These are phyloP conservation scores for Galeruca laticollis DNA, from an alignment of 2,888 invertebrate genomes.

Conservation along the genomic window DNA sequence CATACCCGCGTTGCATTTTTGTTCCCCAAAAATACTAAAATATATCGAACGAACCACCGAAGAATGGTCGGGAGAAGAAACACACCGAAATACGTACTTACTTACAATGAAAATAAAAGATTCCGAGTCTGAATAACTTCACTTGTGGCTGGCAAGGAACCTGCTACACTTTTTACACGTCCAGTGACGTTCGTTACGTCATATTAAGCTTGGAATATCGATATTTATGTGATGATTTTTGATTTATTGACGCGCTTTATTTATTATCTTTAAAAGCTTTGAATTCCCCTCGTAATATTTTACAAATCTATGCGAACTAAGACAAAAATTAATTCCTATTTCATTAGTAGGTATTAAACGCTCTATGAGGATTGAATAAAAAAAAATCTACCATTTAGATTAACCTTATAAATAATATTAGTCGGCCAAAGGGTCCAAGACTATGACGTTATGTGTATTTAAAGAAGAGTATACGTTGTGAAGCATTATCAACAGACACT, in stretches of 20 bases:
- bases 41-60: background rate
- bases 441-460: too few relatives aligned
- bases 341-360: too few relatives aligned
- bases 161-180: constrained; percentile 28
- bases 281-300: too few relatives aligned
- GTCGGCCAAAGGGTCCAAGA: too few relatives aligned
- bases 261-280: too few relatives aligned
- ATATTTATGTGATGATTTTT: background rate
- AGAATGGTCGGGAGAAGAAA: background rate
- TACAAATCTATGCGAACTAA: too few relatives aligned
- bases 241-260: background rate
- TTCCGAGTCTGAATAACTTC: constrained; percentile 29
- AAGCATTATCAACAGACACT: too few relatives aligned
- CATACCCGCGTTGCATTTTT: constrained; percentile 16
- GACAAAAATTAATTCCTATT: too few relatives aligned
- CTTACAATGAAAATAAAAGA: constrained; percentile 33
- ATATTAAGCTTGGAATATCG: background rate
- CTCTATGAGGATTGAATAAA: too few relatives aligned
- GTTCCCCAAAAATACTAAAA: constrained; percentile 25
- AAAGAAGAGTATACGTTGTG: too few relatives aligned
- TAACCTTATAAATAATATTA: too few relatives aligned
- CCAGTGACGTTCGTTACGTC: constrained; percentile 19
- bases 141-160: constrained; percentile 28
- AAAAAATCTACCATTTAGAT: too few relatives aligned
- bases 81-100: constrained; percentile 2